Conservation (phyloP, 2,888 invertebrate genomes). For the Gortyna flavago region DNA sequence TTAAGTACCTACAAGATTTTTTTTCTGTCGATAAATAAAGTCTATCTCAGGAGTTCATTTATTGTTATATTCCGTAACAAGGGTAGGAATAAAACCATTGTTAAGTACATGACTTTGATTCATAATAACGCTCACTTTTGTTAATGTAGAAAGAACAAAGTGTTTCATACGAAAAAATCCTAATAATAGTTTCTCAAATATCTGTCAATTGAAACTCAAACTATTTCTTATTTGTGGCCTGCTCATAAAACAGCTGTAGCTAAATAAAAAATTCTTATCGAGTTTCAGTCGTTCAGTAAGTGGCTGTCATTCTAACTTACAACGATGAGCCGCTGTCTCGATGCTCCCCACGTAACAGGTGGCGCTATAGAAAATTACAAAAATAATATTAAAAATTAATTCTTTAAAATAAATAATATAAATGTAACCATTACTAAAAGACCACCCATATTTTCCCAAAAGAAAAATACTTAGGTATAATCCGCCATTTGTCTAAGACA, state of each 20-base stretch:
- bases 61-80: background rate
- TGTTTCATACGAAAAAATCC: background rate
- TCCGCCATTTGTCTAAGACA: background rate
- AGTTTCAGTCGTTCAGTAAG: constrained; percentile 24
- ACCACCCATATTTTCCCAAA: too few relatives aligned
- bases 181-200: background rate
- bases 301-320: constrained; percentile 32
- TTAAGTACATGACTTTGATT: too few relatives aligned
- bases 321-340: background rate
- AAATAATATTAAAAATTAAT: too few relatives aligned
- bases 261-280: background rate
- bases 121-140: background rate
- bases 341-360: constrained; percentile 39
- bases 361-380: background rate
- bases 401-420: background rate
- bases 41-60: background rate
- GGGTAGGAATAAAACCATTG: background rate
- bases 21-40: constrained; percentile 16
- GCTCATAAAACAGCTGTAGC: background rate
- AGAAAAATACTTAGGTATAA: background rate
- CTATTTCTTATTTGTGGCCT: background rate
- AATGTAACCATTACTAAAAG: too few relatives aligned
- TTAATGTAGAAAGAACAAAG: background rate
- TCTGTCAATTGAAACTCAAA: background rate
- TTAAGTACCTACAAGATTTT: constrained; percentile 17